Evolutionary conservation across 2,888 invertebrate genomes (phyloP), one percentile per base, ranked within the genome.

Genomic region (Diarsia rubi): DNA sequence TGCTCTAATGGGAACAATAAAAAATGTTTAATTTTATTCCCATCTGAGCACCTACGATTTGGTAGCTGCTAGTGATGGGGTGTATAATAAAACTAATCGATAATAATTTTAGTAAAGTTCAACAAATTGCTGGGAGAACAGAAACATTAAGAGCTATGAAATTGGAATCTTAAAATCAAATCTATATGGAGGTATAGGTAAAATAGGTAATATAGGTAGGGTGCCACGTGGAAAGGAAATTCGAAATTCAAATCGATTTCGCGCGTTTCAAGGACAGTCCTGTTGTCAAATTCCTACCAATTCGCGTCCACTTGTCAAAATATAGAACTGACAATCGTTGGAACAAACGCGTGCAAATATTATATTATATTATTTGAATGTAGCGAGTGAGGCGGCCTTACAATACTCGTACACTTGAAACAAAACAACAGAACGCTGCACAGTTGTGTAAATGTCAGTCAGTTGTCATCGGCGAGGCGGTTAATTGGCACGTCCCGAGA

Each of bases 361-460:
- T 44, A 63, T 42, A 31, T 19, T 59, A 68, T 49, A 47, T 63
- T 65, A 73, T 31, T 54, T 62, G 62, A 70, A 52, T 31, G 68
- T 63, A 49, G 12, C 68, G 19, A 79, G 63, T 44, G 63, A 37
- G 69, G 68, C 64, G 47, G 44, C 19, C 59, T 37, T 70, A 65
- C 67, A 52, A 65, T 72, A 64, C 37, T 37, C 37, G 37, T 6
- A 37, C 37, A 16, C 27, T 62, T 62, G 64, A 21, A 31, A 69
- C 65, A 79, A 59, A 79, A 62, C 66, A 31, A 69, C 65, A 79
- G 62, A 79, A 62, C 66, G 69, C 57, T 63, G 66, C 76, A 65
- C 91, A 92, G 88, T 92, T 92, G 92, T 93, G 91, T 89, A 93
- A 93, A 93, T 90, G 92, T 91, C 92, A 91, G 79, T 89, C 87